Percentiles rank a stretch among this genome's conserved stretches.
phyloP scores from a whole-genome alignment of 2,888 invertebrate genomes.

The Phaedon cochleariae region DNA sequence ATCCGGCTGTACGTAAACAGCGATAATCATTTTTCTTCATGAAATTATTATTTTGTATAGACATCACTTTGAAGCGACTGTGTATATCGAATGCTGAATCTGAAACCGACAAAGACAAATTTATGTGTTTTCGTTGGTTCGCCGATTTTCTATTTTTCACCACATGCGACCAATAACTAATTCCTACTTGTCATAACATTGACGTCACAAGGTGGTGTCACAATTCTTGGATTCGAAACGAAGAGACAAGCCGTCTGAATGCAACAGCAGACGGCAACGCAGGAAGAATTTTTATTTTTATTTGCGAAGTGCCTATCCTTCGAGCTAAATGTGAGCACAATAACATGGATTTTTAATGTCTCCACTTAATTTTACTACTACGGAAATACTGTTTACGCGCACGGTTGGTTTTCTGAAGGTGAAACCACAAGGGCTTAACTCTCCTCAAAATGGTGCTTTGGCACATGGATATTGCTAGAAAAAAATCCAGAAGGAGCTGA shows the following conservation, averaged over 20 bases:
- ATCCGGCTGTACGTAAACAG: neutral
- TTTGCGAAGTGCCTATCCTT: conserved; percentile 26
- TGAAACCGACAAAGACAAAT: neutral
- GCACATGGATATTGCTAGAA: too few species aligned
- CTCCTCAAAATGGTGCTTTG: neutral
- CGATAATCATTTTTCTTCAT: neutral
- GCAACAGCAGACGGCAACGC: neutral
- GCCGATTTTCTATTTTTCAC: neutral
- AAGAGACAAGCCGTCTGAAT: neutral
- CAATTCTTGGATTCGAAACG: neutral
- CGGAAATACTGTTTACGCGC: too few species aligned
- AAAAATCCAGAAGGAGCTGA: too few species aligned
- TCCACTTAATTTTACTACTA: conserved; percentile 15
- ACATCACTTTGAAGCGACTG: neutral
- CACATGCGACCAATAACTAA: neutral
- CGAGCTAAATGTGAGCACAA: conserved; percentile 16
- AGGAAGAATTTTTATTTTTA: neutral
- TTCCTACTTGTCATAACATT: too few species aligned
- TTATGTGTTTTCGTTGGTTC: neutral
- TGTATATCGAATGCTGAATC: neutral
- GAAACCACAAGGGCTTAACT: neutral
- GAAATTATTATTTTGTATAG: neutral
- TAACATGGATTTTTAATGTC: conserved; percentile 20
- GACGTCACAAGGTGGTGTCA: too few species aligned
- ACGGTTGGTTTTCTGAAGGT: too few species aligned